Evolutionary conservation across 2,888 invertebrate genomes (phyloP).

Genomic region (Eupithecia dodoneata): DNA sequence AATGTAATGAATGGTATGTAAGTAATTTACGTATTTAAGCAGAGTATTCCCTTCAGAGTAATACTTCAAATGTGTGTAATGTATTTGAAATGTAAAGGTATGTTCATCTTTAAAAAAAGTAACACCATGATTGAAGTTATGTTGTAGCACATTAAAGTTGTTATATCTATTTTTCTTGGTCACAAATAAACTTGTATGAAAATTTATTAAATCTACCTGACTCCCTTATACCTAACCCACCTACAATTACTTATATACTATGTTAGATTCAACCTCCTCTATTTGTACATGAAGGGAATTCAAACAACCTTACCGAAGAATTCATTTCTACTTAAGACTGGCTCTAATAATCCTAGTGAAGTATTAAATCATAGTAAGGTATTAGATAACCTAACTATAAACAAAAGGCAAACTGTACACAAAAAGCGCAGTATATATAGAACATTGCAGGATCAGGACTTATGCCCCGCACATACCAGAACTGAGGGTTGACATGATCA

Average conservation of each 20-base stretch:
- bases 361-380: neutral
- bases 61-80: neutral
- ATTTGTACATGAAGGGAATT: slow-evolving; percentile 13
- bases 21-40: too few species aligned
- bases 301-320: neutral
- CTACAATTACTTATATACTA: neutral
- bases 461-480: too few species aligned
- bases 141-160: neutral
- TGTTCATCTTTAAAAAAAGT: neutral
- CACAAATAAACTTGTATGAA: neutral
- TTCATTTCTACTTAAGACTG: neutral
- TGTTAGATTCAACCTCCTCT: slow-evolving; percentile 9
- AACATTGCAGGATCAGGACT: too few species aligned
- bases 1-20: neutral
- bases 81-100: neutral
- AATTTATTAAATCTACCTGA: neutral
- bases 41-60: too few species aligned
- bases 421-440: too few species aligned
- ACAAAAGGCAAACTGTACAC: too few species aligned
- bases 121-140: neutral
- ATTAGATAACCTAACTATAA: neutral
- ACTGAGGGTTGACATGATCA: too few species aligned
- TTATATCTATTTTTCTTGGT: neutral
- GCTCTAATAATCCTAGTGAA: neutral
- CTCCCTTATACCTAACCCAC: neutral